Conservation (phyloP, 2,113 vertebrate species). For the Silurus asotus region DNA sequence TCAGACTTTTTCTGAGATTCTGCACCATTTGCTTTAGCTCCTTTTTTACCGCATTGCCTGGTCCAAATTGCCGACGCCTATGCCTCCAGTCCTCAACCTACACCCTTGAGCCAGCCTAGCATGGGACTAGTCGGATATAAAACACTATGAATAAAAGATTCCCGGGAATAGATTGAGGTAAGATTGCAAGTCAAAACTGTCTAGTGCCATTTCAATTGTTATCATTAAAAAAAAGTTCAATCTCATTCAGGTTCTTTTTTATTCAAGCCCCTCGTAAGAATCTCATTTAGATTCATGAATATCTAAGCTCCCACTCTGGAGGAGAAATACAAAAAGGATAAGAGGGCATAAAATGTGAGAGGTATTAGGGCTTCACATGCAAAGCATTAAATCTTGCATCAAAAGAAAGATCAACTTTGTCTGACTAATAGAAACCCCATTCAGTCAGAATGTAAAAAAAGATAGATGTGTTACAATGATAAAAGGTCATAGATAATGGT, state of each 20-base stretch:
- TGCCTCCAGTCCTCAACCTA: too few relatives aligned
- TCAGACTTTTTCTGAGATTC: too few relatives aligned
- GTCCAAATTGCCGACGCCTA: too few relatives aligned
- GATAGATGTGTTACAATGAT: neutral
- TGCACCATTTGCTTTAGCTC: too few relatives aligned
- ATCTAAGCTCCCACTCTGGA: neutral
- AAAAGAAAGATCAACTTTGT: neutral
- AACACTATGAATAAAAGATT: neutral
- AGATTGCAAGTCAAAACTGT: neutral
- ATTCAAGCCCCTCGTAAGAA: neutral
- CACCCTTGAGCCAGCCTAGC: too few relatives aligned
- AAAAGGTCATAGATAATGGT: neutral
- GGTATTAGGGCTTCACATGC: neutral
- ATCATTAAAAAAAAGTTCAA: neutral
- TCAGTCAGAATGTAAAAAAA: neutral
- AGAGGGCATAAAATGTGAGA: neutral
- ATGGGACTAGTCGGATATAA: too few relatives aligned
- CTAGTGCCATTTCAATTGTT: neutral
- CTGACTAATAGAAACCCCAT: neutral
- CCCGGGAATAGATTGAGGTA: neutral
- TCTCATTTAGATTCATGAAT: conserved; percentile 2
- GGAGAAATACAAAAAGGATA: neutral
- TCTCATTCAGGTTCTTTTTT: neutral
- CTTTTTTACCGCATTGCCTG: too few relatives aligned
- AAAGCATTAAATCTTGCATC: neutral